These are phyloP conservation scores for Cataglyphis rosenhaueri DNA, from an alignment of 2,888 invertebrate genomes.

Conservation along the genomic window DNA sequence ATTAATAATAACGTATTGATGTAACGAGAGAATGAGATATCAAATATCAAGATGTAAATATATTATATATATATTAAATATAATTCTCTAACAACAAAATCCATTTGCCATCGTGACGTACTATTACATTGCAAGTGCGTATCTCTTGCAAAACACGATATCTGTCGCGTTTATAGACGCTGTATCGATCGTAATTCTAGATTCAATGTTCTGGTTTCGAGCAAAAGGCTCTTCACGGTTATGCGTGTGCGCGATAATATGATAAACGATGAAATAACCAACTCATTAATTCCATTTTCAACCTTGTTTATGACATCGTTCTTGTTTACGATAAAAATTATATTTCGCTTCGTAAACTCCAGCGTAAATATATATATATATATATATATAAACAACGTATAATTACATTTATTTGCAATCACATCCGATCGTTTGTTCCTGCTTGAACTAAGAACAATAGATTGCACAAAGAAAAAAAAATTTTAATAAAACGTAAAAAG, in stretches of 20 bases:
- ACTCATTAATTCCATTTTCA: conserved; percentile 47
- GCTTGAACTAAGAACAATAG: background rate
- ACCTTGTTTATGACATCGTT: background rate
- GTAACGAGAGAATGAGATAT: background rate
- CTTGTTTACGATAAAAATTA: background rate
- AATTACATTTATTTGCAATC: background rate
- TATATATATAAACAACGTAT: background rate
- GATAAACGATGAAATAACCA: conserved; percentile 62
- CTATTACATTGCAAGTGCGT: background rate
- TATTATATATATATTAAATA: background rate
- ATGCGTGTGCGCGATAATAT: conserved; percentile 26
- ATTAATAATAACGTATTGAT: background rate
- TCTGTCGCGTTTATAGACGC: conserved; percentile 71
- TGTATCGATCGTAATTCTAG: conserved; percentile 79
- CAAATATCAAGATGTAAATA: background rate
- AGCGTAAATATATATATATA: background rate
- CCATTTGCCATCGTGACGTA: background rate
- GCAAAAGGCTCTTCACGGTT: conserved; percentile 43
- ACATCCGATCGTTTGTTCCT: background rate
- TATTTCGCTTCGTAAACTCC: background rate
- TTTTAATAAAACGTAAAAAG: background rate
- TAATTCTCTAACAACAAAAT: background rate
- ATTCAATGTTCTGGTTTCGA: conserved; percentile 69
- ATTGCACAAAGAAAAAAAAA: background rate
- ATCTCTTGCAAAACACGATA: conserved; percentile 59